Evolutionary conservation across 2,113 vertebrate genomes (phyloP), one percentile per base, ranked within the genome.

Genomic region (Dasyurus viverrinus): DNA sequence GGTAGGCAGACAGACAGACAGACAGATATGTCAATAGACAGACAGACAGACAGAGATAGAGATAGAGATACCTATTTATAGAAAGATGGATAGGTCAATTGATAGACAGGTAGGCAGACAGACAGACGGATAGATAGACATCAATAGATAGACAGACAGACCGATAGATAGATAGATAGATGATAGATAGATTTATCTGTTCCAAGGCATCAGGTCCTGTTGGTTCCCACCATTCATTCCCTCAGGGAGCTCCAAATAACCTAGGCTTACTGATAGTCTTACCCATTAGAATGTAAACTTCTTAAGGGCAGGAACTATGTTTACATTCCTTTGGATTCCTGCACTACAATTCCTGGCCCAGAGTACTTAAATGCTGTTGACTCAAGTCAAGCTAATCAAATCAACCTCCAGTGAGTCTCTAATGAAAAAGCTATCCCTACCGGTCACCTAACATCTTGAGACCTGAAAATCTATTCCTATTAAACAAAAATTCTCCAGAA

Each of bases 161-260:
- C n/a, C n/a, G 48, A 48, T 48, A 48, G 6, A 50, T 50, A 50
- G 50, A 47, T 47, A 48, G 48, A 48, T 6, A 48, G 48, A 48
- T 6, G 48, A 48, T 6, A 48, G 48, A 48, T 6, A 48, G 48
- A 48, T 48, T 48, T 48, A 48, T 48, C 99, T 60, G 98, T 99
- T 76, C 98, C 99, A 1, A 99, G 99, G 0, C 99, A 99, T 0
- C 99, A 99, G 26, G 98, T 99, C 36, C 98, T 99, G 92, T 99
- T 99, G 90, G 99, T 99, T 50, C 99, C 99, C 68, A 0, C 98
- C 99, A 96, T 99, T 99, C 97, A 99, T 99, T 93, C 99, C 99
- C 90, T 99, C 99, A 0, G 99, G 99, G 98, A 99, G 99, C 98
- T 99, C 99, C 93, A 99, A 99, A 0, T 99, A 99, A 91, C 99